phyloP scores from a whole-genome alignment of 2,888 invertebrate species.

The Liopterus haemorrhoidalis region DNA sequence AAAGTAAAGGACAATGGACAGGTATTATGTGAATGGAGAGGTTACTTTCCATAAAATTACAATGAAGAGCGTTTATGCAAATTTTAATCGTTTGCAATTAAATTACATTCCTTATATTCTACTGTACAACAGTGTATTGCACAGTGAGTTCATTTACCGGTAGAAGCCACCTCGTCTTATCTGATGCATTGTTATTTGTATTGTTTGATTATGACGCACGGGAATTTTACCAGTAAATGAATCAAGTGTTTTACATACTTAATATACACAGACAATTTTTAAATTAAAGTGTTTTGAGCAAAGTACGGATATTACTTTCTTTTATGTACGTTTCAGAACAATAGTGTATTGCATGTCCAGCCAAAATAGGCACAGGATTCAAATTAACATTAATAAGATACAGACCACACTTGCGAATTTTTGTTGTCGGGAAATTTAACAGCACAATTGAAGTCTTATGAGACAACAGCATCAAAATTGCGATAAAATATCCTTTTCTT shows the following conservation, averaged over 20 bases:
- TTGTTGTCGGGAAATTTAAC: no score
- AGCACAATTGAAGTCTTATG: no score
- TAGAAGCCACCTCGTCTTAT: slow-evolving; percentile 5
- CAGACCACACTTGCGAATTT: no score
- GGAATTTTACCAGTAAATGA: slow-evolving; percentile 13
- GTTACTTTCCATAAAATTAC: no score
- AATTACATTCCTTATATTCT: slow-evolving; percentile 31
- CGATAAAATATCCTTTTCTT: no score
- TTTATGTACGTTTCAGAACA: slow-evolving; percentile 6
- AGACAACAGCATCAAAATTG: no score
- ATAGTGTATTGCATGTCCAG: no score
- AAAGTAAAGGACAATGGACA: no score
- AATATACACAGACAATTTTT: slow-evolving; percentile 17
- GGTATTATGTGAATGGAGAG: no score
- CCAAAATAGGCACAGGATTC: not conserved
- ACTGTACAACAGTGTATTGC: slow-evolving; percentile 20
- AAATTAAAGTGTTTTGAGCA: slow-evolving; percentile 12
- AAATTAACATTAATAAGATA: no score
- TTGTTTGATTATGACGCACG: slow-evolving; percentile 6
- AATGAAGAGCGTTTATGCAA: slow-evolving; percentile 36
- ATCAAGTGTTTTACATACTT: slow-evolving; percentile 14
- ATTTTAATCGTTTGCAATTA: slow-evolving; percentile 38
- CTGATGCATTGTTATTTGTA: not conserved
- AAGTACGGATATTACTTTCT: slow-evolving; percentile 11
- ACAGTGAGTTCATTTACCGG: slow-evolving; percentile 16